Evolutionary conservation across 1,140 invertebrate genomes (phyloP).

Genomic region (Rhopalosiphum maidis): DNA sequence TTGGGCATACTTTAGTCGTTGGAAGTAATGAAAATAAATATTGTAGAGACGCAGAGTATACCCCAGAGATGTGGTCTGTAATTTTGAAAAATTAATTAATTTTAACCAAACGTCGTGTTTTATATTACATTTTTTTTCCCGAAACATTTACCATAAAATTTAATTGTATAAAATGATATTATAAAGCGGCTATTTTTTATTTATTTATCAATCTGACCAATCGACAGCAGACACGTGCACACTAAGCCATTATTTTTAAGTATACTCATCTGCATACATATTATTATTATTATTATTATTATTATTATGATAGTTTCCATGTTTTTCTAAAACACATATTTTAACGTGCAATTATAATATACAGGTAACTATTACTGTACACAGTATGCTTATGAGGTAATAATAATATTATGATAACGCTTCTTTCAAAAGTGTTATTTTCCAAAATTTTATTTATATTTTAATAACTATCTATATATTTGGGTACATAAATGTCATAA

Average conservation of each 20-base stretch:
- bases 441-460: neutral
- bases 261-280: neutral
- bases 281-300: neutral
- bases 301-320: neutral
- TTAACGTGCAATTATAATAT: neutral
- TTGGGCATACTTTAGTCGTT: neutral
- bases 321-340: neutral
- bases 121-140: neutral
- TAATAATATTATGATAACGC: neutral
- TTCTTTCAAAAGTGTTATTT: neutral
- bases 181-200: neutral
- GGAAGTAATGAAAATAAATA: neutral
- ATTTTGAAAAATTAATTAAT: neutral
- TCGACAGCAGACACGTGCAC: neutral
- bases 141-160: neutral
- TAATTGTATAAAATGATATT: neutral
- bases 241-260: neutral
- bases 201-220: neutral
- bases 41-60: neutral
- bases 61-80: neutral
- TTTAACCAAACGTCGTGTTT: neutral
- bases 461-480: too few relatives aligned
- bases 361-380: neutral
- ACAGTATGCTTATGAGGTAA: neutral
- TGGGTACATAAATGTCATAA: too few relatives aligned